Percentiles rank a stretch among this genome's conserved stretches.
Evolutionary conservation across 2,888 invertebrate genomes (phyloP).

Genomic region (Xestia c-nigrum): DNA sequence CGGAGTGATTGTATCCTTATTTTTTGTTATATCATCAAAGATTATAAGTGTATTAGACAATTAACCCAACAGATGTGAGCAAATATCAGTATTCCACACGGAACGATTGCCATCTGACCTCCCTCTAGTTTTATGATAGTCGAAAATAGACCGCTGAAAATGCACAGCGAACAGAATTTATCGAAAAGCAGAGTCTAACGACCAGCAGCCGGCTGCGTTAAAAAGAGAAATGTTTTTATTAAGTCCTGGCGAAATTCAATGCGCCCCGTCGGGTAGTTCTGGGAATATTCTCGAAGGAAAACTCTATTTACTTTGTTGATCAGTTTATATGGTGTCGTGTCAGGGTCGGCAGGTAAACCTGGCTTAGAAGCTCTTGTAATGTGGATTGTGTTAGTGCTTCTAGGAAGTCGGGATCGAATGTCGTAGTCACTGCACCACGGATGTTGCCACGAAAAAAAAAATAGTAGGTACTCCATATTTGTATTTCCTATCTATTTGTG

Average conservation of each 20-base stretch:
- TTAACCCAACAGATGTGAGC: background rate
- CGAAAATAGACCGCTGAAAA: conserved; percentile 40
- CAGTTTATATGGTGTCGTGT: conserved; percentile 16
- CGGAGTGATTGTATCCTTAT: too few relatives aligned
- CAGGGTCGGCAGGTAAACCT: conserved; percentile 9
- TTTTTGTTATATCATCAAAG: background rate
- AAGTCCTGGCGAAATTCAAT: conserved; percentile 47
- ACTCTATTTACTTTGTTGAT: conserved; percentile 6
- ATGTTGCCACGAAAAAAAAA: too few relatives aligned
- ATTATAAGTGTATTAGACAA: background rate
- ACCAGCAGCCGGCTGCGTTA: conserved; percentile 33
- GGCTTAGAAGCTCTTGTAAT: background rate
- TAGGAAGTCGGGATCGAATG: background rate
- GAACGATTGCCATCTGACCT: conserved; percentile 20
- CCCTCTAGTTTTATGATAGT: conserved; percentile 32
- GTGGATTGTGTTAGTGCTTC: background rate
- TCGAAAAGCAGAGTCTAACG: conserved; percentile 46
- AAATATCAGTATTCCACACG: conserved; percentile 4
- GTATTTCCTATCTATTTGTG: background rate
- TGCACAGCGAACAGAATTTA: conserved; percentile 43
- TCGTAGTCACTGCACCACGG: too few relatives aligned
- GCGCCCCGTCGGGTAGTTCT: conserved; percentile 12
- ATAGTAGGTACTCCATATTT: too few relatives aligned
- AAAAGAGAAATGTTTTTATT: conserved; percentile 55
- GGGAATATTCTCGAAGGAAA: conserved; percentile 5